Percentiles rank a stretch among this genome's conserved stretches.
Conservation (phyloP, 2,113 vertebrate species). For the Eolophus roseicapilla region DNA sequence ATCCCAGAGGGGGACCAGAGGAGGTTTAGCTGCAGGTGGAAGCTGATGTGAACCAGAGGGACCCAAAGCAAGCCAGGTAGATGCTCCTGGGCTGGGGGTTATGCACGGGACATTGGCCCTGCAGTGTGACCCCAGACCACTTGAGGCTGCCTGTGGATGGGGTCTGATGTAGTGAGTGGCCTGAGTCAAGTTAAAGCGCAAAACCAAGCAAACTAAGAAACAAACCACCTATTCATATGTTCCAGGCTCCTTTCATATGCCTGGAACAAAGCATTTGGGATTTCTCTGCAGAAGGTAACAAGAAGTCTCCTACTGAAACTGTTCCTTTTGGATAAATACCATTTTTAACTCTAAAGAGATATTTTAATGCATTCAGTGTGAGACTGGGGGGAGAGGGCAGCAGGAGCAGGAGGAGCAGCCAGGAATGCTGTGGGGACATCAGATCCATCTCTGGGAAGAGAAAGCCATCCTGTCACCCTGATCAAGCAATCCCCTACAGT, state of each 20-base stretch:
- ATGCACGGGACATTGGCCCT: too few species aligned
- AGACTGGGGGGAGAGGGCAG: background rate
- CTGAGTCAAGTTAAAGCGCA: background rate
- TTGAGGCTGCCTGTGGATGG: background rate
- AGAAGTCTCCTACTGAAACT: background rate
- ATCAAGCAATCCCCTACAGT: background rate
- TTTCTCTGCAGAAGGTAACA: background rate
- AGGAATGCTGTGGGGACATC: background rate
- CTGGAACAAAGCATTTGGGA: background rate
- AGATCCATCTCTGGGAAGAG: background rate
- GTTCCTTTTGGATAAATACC: background rate
- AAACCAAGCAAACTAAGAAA: background rate
- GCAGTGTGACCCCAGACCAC: background rate
- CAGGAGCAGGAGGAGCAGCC: background rate
- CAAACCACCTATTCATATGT: background rate
- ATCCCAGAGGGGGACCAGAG: background rate
- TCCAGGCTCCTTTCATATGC: too few species aligned
- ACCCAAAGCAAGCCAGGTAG: too few species aligned
- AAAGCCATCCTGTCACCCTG: rapidly evolving
- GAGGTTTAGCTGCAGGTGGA: background rate
- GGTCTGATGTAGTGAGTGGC: background rate
- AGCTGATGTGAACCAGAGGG: background rate
- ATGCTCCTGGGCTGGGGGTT: background rate
- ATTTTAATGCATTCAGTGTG: background rate
- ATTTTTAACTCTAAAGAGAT: background rate